Base-by-base conservation (phyloP, 2,797 vertebrate species). In the Ambastaia sidthimunki region DNA sequence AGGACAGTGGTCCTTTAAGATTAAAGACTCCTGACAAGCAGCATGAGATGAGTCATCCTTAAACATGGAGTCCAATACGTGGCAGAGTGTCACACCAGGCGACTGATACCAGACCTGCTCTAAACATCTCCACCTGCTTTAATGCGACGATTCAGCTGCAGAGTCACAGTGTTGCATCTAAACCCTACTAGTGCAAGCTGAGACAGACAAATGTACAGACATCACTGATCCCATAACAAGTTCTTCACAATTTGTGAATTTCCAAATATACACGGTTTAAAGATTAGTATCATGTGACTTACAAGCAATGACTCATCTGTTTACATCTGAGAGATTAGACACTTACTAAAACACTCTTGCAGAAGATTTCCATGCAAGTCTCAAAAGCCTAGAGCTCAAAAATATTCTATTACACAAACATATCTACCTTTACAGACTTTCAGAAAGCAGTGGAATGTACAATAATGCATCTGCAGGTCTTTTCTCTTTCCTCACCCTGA, bases 101-200 rank as follows among this genome's bases (percentile, higher is more conserved):
- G 76, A 76, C 44, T 18, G 82, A 77, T 81, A 73, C 83, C 67
- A 74, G 62, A 81, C 70, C 80, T 55, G 78, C 50, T 78, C 86
- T 82, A 74, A 66, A 80, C 28, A 63, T 82, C 75, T 69, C 57
- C 67, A 78, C 76, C 68, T 71, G 68, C 76, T 41, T 54, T 71
- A 65, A 78, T 21, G 25, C 70, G 47, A 7, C 13, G 19, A 37
- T 52, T 71, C 44, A 71, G 25, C 13, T 48, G 59, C 31, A 62
- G 25, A 37, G 34, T 23, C 81, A 86, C 85, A 34, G 69, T 60
- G 60, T 83, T 88, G 25, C 60, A 67, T 73, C 44, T 68, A 10
- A 50, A 34, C 34, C 34, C 34, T n/a, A 57, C 19, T 23, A 21
- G 34, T 37, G 34, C 34, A 37, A 37, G 6, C 31, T 21, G 21